Conservation (phyloP, 1,140 invertebrate genomes). For the Drosophila pseudoobscura region DNA sequence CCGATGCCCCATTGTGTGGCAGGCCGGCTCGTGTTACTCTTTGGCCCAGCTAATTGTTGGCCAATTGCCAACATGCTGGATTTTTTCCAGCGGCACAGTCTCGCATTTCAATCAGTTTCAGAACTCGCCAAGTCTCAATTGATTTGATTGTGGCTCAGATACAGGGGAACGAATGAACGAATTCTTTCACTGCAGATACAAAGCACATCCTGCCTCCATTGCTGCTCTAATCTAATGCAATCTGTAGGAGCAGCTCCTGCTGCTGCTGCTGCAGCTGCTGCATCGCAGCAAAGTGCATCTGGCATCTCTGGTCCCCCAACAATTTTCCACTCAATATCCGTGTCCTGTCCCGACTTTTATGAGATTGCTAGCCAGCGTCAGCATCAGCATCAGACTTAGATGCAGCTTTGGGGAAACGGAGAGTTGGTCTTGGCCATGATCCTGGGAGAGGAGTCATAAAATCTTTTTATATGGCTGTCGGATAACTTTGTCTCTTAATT, state of each 20-base stretch:
- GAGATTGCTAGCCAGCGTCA: not conserved
- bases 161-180: not conserved
- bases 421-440: conserved; percentile 17
- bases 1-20: conserved; percentile 2
- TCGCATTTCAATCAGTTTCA: conserved; percentile 29
- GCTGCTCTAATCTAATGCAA: conserved; percentile 42
- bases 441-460: conserved; percentile 56
- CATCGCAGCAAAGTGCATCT: conserved; percentile 46
- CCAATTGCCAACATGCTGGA: conserved; percentile 24
- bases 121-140: conserved; percentile 20
- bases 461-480: conserved; percentile 53
- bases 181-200: conserved; percentile 15
- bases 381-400: not conserved
- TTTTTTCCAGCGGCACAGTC: not conserved
- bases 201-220: conserved; percentile 23
- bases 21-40: no score
- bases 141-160: conserved; percentile 20
- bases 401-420: not conserved
- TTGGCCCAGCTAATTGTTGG: conserved; percentile 26
- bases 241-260: conserved; percentile 22
- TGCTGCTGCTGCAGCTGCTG: conserved; percentile 9
- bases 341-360: conserved; percentile 51
- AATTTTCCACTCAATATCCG: conserved; percentile 70
- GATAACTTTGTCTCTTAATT: conserved; percentile 62
- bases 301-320: conserved; percentile 23